phyloP scores from a whole-genome alignment of 2,797 vertebrate genomes.

The Rhinogobio ventralis region DNA sequence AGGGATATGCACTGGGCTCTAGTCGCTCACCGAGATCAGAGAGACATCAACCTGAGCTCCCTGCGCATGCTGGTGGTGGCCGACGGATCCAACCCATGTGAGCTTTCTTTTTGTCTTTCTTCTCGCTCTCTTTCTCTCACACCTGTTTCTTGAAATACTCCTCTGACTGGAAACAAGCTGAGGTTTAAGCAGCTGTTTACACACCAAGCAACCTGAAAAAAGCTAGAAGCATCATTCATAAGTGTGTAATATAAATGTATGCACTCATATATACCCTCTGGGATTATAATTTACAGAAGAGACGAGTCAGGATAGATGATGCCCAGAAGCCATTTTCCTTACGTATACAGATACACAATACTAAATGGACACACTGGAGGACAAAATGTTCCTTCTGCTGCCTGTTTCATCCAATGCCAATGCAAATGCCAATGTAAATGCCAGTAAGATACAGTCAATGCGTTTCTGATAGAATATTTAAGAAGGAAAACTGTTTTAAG shows the following conservation, averaged over 20 bases:
- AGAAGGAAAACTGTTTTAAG: background rate
- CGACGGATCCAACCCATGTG: slow-evolving; percentile 97
- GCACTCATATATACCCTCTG: background rate
- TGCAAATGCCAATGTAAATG: slow-evolving; percentile 26
- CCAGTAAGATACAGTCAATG: background rate
- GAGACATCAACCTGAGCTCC: slow-evolving; percentile 96
- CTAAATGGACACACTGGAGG: slow-evolving; percentile 5
- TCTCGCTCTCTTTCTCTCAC: background rate
- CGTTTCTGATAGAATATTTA: background rate
- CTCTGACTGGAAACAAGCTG: slow-evolving; percentile 15
- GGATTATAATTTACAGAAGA: slow-evolving; percentile 26
- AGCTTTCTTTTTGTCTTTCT: slow-evolving; percentile 55
- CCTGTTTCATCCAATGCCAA: background rate
- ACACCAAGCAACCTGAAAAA: background rate
- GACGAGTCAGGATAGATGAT: slow-evolving; percentile 45
- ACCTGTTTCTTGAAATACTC: background rate
- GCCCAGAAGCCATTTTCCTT: slow-evolving; percentile 38
- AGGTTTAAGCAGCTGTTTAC: slow-evolving; percentile 28
- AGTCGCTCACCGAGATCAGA: slow-evolving; percentile 96
- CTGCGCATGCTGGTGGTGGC: slow-evolving; percentile 97
- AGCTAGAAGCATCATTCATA: slow-evolving; percentile 18
- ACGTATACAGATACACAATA: background rate
- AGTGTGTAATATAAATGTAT: slow-evolving; percentile 18
- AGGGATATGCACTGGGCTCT: slow-evolving; percentile 99
- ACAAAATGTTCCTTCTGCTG: background rate